Evolutionary conservation across 2,113 vertebrate genomes (phyloP), one percentile per base, ranked within the genome.

Genomic region (Turdus rufiventris): DNA sequence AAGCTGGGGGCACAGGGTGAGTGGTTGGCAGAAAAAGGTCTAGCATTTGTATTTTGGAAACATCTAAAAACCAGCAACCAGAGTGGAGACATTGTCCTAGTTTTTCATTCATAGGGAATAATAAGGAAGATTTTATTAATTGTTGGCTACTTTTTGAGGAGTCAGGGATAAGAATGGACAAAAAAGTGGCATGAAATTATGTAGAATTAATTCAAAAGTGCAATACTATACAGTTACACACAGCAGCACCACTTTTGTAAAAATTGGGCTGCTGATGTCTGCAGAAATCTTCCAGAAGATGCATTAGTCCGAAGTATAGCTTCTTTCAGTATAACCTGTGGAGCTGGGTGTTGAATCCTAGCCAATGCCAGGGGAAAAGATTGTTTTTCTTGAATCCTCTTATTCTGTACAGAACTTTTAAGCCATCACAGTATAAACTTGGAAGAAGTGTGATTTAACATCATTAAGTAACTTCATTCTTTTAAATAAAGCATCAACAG

Each of bases 1-100:
- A 67, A 63, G 6, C 0, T 36, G 15, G 11, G 10, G 31, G 10
- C 16, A 51, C 3, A 9, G 19, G 6, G 12, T 58, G 16, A 67
- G 12, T 4, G 13, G 11, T 48, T 16, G 60, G 17, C 25, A 63
- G 61, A 33, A 74, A 75, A 54, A 51, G 15, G 12, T 34, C 50
- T 83, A 21, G 8, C 8, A 15, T 29, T 62, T 56, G 14, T 63
- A 6, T 26, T 51, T 16, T 28, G 47, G 62, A 88, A 88, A 18
- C 28, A 58, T 12, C 29, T 53, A 62, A 68, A 72, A 33, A 81
- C 40, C 48, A 75, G 28, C 17, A 56, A 36, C 11, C 7, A 23
- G 34, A 31, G 8, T 28, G 45, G 21, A 83, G 63, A 72, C 12
- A 61, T 26, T 82, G 5, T 13, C n/a, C 15, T 12, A 61, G 0